Base-by-base conservation (phyloP, 92 coral and sea anemone genomes). In the Epizoanthus illoricatus region DNA sequence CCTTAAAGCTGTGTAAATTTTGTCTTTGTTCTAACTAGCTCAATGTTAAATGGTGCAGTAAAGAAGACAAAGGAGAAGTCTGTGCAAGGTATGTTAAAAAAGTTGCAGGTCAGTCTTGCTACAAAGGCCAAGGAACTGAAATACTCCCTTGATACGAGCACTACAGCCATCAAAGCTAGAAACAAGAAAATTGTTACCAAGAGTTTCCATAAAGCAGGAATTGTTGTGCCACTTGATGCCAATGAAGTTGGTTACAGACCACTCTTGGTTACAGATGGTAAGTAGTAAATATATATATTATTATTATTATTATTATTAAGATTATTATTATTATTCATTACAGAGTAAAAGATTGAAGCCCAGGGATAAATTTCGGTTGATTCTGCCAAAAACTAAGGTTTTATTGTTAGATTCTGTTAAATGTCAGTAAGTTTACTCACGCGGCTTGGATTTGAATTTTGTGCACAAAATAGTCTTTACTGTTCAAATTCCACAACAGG, bases 171-270 rank as follows among this genome's bases (percentile, higher is more conserved):
- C 65, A 97, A 97, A 81, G 89, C 92, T 8, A 90, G 99, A 69
- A 97, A 91, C 85, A 97, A 97, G 87, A 88, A 85, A 43, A 88
- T 92, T 23, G 93, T 91, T 45, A 71, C 93, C 79, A 97, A 97
- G 87, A 97, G 97, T 6, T 91, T 97, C 65, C 98, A 97, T 65
- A 97, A 97, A 86, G 97, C 95, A 71, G 99, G 99, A 15, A 91
- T 97, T 72, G 98, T 90, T 64, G 99, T 97, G 5, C 99, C 98
- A 10, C 91, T 97, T 41, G 98, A 96, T 86, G 90, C 87, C 21
- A 88, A 76, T 75, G 98, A 90, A 17, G 99, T 97, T 71, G 99
- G 99, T 0, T 97, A 97, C 82, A 89, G 98, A 2, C 98, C 97
- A 17, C 90, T 97, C 28, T 89, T 92, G 36, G 91, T 97, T 0